Base-by-base conservation (phyloP, 2,888 invertebrate genomes). In the Monopis laevigella region DNA sequence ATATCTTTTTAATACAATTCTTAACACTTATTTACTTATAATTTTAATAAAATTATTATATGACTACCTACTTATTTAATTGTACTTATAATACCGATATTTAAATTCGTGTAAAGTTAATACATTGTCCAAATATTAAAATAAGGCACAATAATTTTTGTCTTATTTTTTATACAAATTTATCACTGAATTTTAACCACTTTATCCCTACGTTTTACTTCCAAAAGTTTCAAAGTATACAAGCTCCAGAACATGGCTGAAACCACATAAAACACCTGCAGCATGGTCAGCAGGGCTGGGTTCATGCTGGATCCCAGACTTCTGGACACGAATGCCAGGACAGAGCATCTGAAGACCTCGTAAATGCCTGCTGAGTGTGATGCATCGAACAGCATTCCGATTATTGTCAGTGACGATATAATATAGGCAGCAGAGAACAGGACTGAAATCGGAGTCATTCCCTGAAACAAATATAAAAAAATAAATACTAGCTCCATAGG, bases 311-410 rank as follows among this genome's bases (percentile, higher is more conserved):
- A 56, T 32, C 63, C 55, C 1, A 80, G 58, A 41, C 71, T 65
- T 44, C 81, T 71, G 2, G 68, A 64, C 1, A 75, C 51, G 59
- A 72, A 77, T 1, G 88, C 83, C 14, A 88, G 70, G 0, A 85
- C 60, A n/a, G 84, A 74, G 54, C 90, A 90, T 7, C 90, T 82
- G 1, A 83, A 46, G 1, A 88, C 77, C 63, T 91, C 91, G 24
- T 87, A 67, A 1, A 84, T 54, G 5, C 84, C 80, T 1, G 87
- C 87, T 50, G 84, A 74, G 5, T 82, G 78, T 29, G 84, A 83
- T 51, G 86, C 84, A 51, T 90, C 90, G 51, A 90, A 86, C 6
- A 90, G 59, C 80, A 90, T 82, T 1, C 90, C 90, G 39, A 90
- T 88, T 16, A 86, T 73, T 1, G 87, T 87, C 10, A 90, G 65